Evolutionary conservation across 1,140 invertebrate genomes (phyloP).

Genomic region (Liolophura sinensis): DNA sequence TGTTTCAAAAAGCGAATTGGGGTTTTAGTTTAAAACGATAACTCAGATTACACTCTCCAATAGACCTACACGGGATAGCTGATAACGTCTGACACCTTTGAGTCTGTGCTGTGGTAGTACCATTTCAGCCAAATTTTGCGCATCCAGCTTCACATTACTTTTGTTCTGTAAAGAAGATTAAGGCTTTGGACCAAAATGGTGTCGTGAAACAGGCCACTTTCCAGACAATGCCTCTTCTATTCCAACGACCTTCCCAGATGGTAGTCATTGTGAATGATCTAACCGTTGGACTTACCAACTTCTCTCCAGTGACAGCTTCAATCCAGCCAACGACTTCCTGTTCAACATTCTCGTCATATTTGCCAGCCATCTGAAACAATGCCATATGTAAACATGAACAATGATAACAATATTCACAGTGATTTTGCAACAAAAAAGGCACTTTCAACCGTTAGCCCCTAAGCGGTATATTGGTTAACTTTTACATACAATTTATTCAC

Average conservation of each 20-base stretch:
- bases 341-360: slow-evolving; percentile 36
- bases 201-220: background rate
- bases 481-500: background rate
- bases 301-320: slow-evolving; percentile 29
- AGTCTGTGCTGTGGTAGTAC: background rate
- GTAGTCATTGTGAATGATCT: background rate
- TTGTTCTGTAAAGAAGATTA: background rate
- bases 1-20: too few species aligned
- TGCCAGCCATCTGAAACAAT: slow-evolving; percentile 32
- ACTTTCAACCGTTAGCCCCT: too few species aligned
- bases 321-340: slow-evolving; percentile 41
- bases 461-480: too few species aligned
- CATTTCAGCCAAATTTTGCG: background rate
- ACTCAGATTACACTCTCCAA: background rate
- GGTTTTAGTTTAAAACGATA: too few species aligned
- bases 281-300: slow-evolving; percentile 7
- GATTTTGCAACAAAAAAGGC: background rate
- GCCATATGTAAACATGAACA: background rate
- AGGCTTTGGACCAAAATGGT: too few species aligned
- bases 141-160: background rate
- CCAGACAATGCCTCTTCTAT: background rate
- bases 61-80: too few species aligned
- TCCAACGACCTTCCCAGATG: slow-evolving; percentile 3
- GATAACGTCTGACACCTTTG: too few species aligned
- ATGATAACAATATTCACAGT: background rate